Evolutionary conservation across 23 tunicate species (phyloP).

Genomic region (Diplosoma virens): DNA sequence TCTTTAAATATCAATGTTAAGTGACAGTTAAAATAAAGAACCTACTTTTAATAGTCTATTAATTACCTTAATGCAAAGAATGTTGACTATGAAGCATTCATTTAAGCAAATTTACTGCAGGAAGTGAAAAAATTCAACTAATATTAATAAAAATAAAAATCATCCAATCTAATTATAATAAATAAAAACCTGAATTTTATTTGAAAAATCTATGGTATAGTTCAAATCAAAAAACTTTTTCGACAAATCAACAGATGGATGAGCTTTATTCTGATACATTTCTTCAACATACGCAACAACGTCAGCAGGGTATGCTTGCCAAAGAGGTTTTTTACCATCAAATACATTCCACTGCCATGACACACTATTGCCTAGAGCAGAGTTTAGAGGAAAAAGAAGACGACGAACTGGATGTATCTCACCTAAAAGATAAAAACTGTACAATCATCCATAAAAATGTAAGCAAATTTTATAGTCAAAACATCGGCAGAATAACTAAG

Average conservation of each 20-base stretch:
- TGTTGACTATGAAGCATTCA: no score
- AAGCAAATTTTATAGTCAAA: no score
- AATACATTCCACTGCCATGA: constrained; percentile 28
- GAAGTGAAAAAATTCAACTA: no score
- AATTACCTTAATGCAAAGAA: no score
- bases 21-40: no score
- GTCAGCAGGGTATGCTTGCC: constrained; percentile 33
- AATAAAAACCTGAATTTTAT: constrained; percentile 16
- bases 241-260: not conserved
- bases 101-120: no score
- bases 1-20: no score
- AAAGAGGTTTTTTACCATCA: not conserved
- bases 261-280: not conserved
- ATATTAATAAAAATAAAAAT: no score
- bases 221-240: constrained; percentile 22
- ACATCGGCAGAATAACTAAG: not conserved
- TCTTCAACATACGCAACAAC: constrained; percentile 16
- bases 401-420: constrained; percentile 46
- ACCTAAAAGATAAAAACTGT: no score
- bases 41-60: no score
- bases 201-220: constrained; percentile 16
- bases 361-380: not conserved
- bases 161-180: no score
- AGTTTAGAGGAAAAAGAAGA: not conserved
- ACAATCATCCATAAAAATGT: no score